Conservation (phyloP, 92 coral and sea anemone species). For the Bergia puertoricense region DNA sequence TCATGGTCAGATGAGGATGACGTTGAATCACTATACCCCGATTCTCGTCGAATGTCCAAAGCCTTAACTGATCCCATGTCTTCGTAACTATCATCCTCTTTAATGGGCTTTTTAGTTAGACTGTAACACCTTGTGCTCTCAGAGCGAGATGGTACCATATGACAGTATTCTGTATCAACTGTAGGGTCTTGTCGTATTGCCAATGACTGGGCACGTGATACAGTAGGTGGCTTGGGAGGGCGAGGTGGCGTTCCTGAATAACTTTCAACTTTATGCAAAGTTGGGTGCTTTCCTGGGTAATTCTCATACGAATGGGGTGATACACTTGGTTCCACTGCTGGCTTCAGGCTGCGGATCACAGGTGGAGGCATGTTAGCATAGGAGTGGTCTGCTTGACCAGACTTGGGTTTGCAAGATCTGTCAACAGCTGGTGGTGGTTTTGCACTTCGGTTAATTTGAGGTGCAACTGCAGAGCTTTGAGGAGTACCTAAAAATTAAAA, state of each 20-base stretch:
- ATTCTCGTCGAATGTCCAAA: conserved; percentile 44
- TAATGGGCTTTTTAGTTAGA: conserved; percentile 46
- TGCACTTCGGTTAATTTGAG: conserved; percentile 60
- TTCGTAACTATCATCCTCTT: conserved; percentile 57
- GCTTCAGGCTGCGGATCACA: conserved; percentile 61
- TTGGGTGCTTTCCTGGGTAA: conserved; percentile 19
- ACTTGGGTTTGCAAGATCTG: conserved; percentile 64
- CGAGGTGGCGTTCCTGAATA: conserved; percentile 40
- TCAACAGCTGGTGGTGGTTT: conserved; percentile 80
- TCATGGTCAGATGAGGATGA: conserved; percentile 75
- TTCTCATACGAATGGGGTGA: conserved; percentile 58
- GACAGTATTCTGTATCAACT: conserved; percentile 54
- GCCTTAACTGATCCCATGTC: conserved; percentile 63
- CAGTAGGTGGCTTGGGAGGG: conserved; percentile 22
- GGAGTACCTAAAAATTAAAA: background rate
- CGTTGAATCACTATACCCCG: conserved; percentile 79
- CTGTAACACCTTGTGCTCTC: conserved; percentile 82
- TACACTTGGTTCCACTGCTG: conserved; percentile 31
- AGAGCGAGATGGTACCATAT: conserved; percentile 79
- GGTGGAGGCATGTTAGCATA: conserved; percentile 85
- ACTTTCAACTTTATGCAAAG: conserved; percentile 40
- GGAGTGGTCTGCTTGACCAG: conserved; percentile 45
- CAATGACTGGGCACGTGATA: conserved; percentile 29
- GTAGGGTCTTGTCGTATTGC: conserved; percentile 1
- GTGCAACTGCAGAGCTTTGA: conserved; percentile 33